phyloP scores from a whole-genome alignment of 2,888 invertebrate species.

The Synanthedon andrenaeformis region DNA sequence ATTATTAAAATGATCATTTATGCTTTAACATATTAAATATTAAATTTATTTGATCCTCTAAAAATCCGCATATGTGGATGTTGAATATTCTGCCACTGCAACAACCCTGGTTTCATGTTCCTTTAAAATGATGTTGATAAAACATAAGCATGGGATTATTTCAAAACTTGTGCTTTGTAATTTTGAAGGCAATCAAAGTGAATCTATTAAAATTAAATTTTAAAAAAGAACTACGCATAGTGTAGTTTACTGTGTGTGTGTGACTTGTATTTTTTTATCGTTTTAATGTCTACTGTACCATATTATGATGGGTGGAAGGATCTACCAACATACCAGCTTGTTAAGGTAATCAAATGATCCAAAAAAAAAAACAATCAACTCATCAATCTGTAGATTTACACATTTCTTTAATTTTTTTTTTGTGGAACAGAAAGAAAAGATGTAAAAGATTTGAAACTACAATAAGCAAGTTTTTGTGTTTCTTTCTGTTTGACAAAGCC shows the following conservation, averaged over 20 bases:
- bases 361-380: conserved; percentile 31
- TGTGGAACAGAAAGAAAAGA: too few species aligned
- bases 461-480: too few species aligned
- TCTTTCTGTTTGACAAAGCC: too few species aligned
- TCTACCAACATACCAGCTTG: conserved; percentile 76
- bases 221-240: conserved; percentile 20
- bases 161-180: conserved; percentile 6
- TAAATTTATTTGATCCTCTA: too few species aligned
- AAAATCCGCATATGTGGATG: too few species aligned
- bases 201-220: conserved; percentile 9
- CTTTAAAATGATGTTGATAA: too few species aligned
- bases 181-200: conserved; percentile 4
- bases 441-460: too few species aligned
- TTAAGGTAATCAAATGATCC: conserved; percentile 70
- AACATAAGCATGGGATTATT: conserved; percentile 17
- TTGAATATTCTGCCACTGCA: too few species aligned
- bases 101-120: too few species aligned
- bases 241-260: conserved; percentile 59
- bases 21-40: too few species aligned
- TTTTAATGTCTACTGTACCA: conserved; percentile 66
- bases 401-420: conserved; percentile 21
- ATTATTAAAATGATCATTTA: too few species aligned
- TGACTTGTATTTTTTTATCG: conserved; percentile 67
- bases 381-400: conserved; percentile 61
- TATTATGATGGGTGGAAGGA: conserved; percentile 71